Conservation (phyloP, 2,797 vertebrate genomes). For the Zalophus californianus region DNA sequence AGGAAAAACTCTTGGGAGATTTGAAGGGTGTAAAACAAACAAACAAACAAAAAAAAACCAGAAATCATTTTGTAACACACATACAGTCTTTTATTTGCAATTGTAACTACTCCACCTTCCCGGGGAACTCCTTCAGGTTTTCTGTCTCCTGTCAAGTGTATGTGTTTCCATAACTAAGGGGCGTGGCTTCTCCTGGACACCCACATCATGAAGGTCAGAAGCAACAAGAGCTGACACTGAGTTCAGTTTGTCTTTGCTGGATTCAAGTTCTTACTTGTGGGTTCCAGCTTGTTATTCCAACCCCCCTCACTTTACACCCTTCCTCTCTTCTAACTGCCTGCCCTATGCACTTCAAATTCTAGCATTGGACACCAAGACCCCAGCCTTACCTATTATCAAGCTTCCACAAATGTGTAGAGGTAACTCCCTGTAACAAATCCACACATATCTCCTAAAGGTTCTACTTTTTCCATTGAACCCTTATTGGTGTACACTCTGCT, state of each 20-base stretch:
- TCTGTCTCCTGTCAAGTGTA: background rate
- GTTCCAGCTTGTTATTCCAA: background rate
- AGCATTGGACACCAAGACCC: background rate
- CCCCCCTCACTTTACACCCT: background rate
- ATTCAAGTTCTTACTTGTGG: background rate
- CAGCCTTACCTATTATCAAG: background rate
- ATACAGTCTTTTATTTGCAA: background rate
- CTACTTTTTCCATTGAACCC: background rate
- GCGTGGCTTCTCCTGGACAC: background rate
- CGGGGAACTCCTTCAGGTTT: background rate
- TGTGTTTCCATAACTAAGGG: background rate
- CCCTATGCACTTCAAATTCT: background rate
- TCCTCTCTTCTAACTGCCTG: background rate
- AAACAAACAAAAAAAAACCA: too few species aligned
- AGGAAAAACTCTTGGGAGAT: background rate
- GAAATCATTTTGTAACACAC: background rate
- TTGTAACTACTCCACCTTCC: background rate
- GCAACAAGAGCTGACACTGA: background rate
- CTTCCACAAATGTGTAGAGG: background rate
- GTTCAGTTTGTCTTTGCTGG: background rate
- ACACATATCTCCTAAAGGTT: background rate
- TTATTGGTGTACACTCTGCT: background rate
- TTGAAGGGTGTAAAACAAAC: accelerated
- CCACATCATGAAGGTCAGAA: background rate
- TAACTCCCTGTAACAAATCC: constrained; percentile 7